These are phyloP conservation scores for Aphodius granarius DNA, from an alignment of 2,888 invertebrate species.

Conservation along the genomic window DNA sequence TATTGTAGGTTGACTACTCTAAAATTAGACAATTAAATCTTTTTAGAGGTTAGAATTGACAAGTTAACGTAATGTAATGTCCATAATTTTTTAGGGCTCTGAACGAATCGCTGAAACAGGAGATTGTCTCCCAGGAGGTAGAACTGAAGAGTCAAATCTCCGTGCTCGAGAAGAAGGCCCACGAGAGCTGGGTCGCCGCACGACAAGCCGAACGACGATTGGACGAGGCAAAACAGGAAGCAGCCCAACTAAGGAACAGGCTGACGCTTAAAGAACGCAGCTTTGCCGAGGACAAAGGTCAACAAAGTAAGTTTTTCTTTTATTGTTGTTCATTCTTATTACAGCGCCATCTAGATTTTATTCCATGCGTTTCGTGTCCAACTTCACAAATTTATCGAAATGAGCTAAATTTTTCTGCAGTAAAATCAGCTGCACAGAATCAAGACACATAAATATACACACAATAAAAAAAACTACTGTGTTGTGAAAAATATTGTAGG, in stretches of 20 bases:
- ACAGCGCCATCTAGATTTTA: no score
- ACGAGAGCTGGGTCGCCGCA: constrained; percentile 84
- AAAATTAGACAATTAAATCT: constrained; percentile 9
- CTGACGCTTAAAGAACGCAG: constrained; percentile 60
- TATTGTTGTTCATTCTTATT: no score
- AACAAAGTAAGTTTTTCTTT: constrained; percentile 57
- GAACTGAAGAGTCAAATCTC: constrained; percentile 71
- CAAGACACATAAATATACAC: no score
- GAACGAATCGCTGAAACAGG: constrained; percentile 70
- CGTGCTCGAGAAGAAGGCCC: constrained; percentile 79
- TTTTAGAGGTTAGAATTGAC: no score
- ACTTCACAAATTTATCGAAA: no score
- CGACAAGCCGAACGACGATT: constrained; percentile 79
- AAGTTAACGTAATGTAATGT: constrained; percentile 22
- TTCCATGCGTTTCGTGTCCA: no score
- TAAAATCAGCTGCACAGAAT: no score
- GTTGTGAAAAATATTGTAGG: no score
- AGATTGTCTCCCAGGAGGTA: constrained; percentile 84
- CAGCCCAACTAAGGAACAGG: constrained; percentile 66
- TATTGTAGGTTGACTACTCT: no score
- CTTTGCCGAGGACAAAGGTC: constrained; percentile 54
- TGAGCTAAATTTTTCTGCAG: no score
- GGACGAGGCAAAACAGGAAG: constrained; percentile 77
- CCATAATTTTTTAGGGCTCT: constrained; percentile 52
- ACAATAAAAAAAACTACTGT: no score